A percentile compares a stretch with the other conserved stretches of the same genome.
Conservation (phyloP, 2,113 vertebrate species). For the Nothoprocta perdicaria region DNA sequence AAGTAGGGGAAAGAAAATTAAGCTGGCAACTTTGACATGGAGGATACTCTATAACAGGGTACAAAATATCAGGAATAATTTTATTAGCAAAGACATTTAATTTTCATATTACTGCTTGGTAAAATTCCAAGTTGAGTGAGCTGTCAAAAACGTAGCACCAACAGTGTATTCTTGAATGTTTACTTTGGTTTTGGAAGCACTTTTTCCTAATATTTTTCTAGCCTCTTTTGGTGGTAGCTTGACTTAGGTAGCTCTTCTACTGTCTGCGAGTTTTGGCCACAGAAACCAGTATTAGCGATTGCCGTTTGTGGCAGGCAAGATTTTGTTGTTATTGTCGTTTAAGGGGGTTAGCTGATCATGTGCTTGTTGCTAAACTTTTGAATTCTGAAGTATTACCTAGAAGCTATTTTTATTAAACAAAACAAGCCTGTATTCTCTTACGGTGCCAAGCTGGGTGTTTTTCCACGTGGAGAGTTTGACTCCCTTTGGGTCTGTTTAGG, state of each 20-base stretch:
- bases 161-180: constrained; percentile 58
- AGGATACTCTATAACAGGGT: constrained; percentile 67
- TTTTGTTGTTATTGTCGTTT: constrained; percentile 24
- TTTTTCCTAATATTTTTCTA: constrained; percentile 74
- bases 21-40: constrained; percentile 25
- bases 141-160: constrained; percentile 53
- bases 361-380: constrained; percentile 72
- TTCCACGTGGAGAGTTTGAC: constrained; percentile 56
- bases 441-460: constrained; percentile 75
- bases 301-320: constrained; percentile 52
- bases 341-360: constrained; percentile 49
- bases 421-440: constrained; percentile 74
- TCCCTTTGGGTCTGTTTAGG: background rate
- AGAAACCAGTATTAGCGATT: constrained; percentile 8
- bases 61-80: constrained; percentile 72
- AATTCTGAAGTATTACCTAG: constrained; percentile 73
- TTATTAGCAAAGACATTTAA: constrained; percentile 51
- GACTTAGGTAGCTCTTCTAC: constrained; percentile 55
- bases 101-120: constrained; percentile 33
- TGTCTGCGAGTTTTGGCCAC: constrained; percentile 58
- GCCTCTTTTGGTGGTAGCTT: constrained; percentile 56
- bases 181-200: constrained; percentile 70
- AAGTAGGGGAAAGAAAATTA: constrained; percentile 46
- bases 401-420: constrained; percentile 77
- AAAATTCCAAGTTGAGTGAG: constrained; percentile 39